phyloP scores from a whole-genome alignment of 2,888 invertebrate species.

The Caenorhabditis sinica region DNA sequence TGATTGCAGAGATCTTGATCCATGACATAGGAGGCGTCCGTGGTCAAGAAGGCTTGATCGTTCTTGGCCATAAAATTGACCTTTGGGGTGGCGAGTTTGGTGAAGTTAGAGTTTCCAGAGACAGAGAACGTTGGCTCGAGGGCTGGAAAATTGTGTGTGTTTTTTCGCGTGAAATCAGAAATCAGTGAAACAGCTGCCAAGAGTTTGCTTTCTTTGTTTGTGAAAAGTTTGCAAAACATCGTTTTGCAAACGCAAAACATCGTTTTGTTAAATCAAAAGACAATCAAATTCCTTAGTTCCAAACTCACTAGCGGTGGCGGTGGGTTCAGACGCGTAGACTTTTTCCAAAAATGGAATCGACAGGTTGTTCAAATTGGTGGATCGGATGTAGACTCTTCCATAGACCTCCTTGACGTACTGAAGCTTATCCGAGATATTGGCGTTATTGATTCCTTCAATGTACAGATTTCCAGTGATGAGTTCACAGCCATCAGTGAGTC shows the following conservation, averaged over 20 bases:
- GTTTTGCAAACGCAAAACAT: background rate
- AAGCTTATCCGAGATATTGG: constrained; percentile 50
- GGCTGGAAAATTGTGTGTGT: constrained; percentile 34
- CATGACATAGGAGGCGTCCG: constrained; percentile 49
- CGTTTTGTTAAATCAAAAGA: no score
- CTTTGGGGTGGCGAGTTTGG: constrained; percentile 56
- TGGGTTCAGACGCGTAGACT: constrained; percentile 54
- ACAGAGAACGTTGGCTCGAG: constrained; percentile 52
- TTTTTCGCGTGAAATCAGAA: background rate
- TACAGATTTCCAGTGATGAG: constrained; percentile 56
- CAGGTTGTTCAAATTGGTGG: constrained; percentile 45
- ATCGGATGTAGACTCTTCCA: constrained; percentile 59
- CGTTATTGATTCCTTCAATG: constrained; percentile 57
- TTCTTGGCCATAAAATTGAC: constrained; percentile 63
- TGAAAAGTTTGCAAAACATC: no score
- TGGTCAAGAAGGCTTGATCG: constrained; percentile 44
- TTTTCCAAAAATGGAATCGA: constrained; percentile 62
- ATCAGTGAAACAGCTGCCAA: no score
- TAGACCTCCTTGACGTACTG: constrained; percentile 65
- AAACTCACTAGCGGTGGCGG: constrained; percentile 37
- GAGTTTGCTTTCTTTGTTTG: no score
- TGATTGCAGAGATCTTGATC: constrained; percentile 63
- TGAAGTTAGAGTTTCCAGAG: constrained; percentile 52
- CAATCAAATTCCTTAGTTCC: background rate
- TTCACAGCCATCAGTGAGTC: constrained; percentile 59